Conservation (phyloP, 2,888 invertebrate species). For the Dryomyza anilis region DNA sequence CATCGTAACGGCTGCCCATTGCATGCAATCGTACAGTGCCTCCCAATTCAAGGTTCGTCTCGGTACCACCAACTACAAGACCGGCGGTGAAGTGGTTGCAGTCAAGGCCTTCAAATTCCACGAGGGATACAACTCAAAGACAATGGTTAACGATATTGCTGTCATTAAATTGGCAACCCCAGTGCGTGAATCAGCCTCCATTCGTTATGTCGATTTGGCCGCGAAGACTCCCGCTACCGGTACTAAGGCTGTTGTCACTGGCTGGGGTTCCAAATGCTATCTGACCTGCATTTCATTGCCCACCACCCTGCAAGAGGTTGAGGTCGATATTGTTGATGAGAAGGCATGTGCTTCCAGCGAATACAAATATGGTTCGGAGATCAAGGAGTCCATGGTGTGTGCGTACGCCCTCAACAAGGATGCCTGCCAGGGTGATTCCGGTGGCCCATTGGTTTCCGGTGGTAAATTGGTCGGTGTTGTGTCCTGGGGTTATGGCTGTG, state of each 20-base stretch:
- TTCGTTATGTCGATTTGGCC: constrained; percentile 60
- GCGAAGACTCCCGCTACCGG: constrained; percentile 38
- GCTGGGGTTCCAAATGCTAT: constrained; percentile 42
- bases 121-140: constrained; percentile 58
- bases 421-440: constrained; percentile 53
- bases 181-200: constrained; percentile 55
- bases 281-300: constrained; percentile 39
- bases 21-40: constrained; percentile 49
- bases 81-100: constrained; percentile 53
- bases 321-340: constrained; percentile 57
- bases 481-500: constrained; percentile 52
- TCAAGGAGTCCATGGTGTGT: constrained; percentile 47
- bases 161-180: constrained; percentile 63
- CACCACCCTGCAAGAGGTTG: constrained; percentile 60
- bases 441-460: constrained; percentile 49
- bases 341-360: constrained; percentile 56
- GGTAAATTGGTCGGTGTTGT: constrained; percentile 48
- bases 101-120: constrained; percentile 48
- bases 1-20: constrained; percentile 69
- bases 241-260: constrained; percentile 36
- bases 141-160: constrained; percentile 66
- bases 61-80: constrained; percentile 50
- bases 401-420: constrained; percentile 43
- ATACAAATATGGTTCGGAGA: constrained; percentile 54
- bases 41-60: constrained; percentile 32